Evolutionary conservation across 2,797 vertebrate species (phyloP), one percentile per base, ranked within the genome.

Genomic region (Columba guinea): DNA sequence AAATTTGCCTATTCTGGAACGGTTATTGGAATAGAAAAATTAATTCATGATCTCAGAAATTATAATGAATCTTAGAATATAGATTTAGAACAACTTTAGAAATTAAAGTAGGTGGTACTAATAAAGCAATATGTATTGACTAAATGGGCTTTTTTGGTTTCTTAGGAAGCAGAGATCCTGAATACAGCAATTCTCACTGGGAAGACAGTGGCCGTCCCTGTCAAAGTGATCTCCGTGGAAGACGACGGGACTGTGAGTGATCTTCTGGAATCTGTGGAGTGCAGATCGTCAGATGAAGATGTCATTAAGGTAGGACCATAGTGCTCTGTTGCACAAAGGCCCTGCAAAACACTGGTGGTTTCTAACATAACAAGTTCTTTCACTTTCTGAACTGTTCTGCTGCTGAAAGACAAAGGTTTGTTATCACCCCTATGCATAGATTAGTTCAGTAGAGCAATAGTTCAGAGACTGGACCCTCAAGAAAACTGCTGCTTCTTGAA

Each of bases 121-220:
- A 44, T 55, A 48, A n/a, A 87, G 37, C 10, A 30, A 84, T 13
- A 53, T 30, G 6, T 9, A 20, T 34, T 28, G 20, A 82, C 16
- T 20, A 18, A 53, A 11, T 9, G 9, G 9, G 8, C 23, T 49
- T 75, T 79, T 58, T 69, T 77, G 13, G 8, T 94, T 67, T 96
- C 95, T 55, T 91, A 99, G 99, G 99, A 99, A 97, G 98, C 98
- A 2, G 99, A 99, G 94, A 98, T 99, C 94, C 96, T 99, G 97
- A 99, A 99, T 94, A 99, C 99, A 0, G 99, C 99, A 1, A 93
- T 99, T 39, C 98, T 99, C 89, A 99, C 99, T 0, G 99, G 99
- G 55, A 99, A 98, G 91, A 98, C 98, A 2, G 99, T 99, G 90
- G 98, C 98, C 10, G 98, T 99, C 70, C 98, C 99, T 5, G 98